Base-by-base conservation (phyloP, 1,140 invertebrate species). In the Aleiodes sp. region DNA sequence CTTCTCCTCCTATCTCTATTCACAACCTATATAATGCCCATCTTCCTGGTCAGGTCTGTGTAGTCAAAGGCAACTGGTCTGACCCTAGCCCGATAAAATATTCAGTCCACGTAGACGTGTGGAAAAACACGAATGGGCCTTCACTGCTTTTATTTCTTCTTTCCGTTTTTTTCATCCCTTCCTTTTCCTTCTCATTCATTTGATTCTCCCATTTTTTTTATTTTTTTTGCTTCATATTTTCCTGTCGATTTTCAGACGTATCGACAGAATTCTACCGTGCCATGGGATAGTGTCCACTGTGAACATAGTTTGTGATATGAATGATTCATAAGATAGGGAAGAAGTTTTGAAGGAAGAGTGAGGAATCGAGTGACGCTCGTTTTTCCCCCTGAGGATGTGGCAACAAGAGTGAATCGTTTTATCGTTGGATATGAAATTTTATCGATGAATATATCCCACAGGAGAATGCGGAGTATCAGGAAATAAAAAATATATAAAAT, bases 21-120 rank as follows among this genome's bases (percentile, higher is more conserved):
- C 37, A 10, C 19, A 26, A 14, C 9, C 12, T 21, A 64, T 46
- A 33, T 29, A 31, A 33, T 1, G 12, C 14, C 14, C 39, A 43
- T 35, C n/a, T 43, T 64, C 21, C n/a, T n/a, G 21, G 19, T 10
- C 37, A 46, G 16, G 33, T 28, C n/a, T n/a, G n/a, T n/a, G n/a
- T 33, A 29, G 24, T 46, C 8, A 52, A 52, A 65, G 35, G 29
- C 29, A 35, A 39, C 29, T 63, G 35, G 7, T 35, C 29, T 33
- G 14, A 31, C 29, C 28, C 33, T 63, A 8, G n/a, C 8, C 10
- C 12, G 28, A 46, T 65, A 28, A 64, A 70, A 57, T 64, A 70
- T 57, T 70, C 68, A 9, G n/a, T 26, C 39, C 68, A 70, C 68
- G 61, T 57, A 56, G 39, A 31, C 52, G 12, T 33, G n/a, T 26